A percentile compares a stretch with the other conserved stretches of the same genome.
Conservation (phyloP, 2,888 invertebrate genomes). For the Agonopterix subpropinquella region DNA sequence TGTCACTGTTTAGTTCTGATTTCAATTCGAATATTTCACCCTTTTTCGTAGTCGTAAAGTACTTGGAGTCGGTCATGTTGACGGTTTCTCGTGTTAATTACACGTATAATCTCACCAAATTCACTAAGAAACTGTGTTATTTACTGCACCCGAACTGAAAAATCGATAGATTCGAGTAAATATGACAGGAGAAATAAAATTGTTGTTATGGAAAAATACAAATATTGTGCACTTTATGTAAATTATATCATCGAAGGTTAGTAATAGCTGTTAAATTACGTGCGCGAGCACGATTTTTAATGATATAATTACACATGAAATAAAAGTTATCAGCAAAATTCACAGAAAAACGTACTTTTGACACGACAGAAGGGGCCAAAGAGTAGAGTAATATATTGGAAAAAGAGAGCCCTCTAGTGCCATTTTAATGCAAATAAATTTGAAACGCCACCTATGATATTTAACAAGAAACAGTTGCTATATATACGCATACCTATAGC, state of each 20-base stretch:
- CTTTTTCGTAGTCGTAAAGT: constrained; percentile 99
- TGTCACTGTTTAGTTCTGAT: constrained; percentile 99
- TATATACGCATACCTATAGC: too few species aligned
- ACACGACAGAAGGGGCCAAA: neutral
- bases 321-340: neutral
- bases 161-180: constrained; percentile 34
- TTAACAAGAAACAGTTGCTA: too few species aligned
- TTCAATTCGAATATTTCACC: constrained; percentile 99
- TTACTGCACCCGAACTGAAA: constrained; percentile 27
- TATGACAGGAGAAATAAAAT: neutral
- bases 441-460: too few species aligned
- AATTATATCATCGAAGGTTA: too few species aligned
- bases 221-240: too few species aligned
- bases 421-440: too few species aligned
- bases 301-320: neutral
- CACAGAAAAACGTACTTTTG: neutral
- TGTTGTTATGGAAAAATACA: too few species aligned
- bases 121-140: constrained; percentile 15
- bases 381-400: too few species aligned
- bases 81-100: constrained; percentile 6
- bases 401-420: too few species aligned
- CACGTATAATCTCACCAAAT: constrained; percentile 2
- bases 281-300: too few species aligned
- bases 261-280: too few species aligned
- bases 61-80: constrained; percentile 98